A percentile compares a stretch with the other conserved stretches of the same genome.
These are phyloP conservation scores for Allolobophora icterica DNA, from an alignment of 2,888 invertebrate species.

Conservation along the genomic window DNA sequence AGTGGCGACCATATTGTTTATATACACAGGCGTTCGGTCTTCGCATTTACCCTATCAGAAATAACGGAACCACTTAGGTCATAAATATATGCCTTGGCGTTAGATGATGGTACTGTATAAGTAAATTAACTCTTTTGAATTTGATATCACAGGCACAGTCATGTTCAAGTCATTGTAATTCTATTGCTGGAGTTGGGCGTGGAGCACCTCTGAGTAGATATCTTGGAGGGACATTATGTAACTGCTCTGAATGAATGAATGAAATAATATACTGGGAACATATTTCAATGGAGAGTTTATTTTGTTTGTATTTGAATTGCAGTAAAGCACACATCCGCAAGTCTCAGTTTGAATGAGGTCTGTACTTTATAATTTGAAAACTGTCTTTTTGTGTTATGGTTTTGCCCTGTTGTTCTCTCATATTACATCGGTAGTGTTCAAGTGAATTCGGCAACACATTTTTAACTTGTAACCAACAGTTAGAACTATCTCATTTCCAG, in stretches of 20 bases:
- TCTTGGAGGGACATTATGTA: too few relatives aligned
- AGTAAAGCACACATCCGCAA: slow-evolving; percentile 98
- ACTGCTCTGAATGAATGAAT: too few relatives aligned
- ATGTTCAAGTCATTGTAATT: too few relatives aligned
- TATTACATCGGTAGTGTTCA: not conserved
- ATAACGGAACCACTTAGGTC: not conserved
- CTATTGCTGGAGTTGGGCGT: too few relatives aligned
- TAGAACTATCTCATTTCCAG: too few relatives aligned
- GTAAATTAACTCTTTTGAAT: not conserved
- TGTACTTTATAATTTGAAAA: slow-evolving; percentile 41
- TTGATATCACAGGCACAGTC: too few relatives aligned
- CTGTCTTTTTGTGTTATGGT: not conserved
- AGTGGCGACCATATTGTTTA: too few relatives aligned
- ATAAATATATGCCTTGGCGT: not conserved
- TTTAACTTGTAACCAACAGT: too few relatives aligned
- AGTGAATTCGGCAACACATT: too few relatives aligned
- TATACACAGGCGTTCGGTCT: too few relatives aligned
- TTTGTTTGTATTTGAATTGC: slow-evolving; percentile 66
- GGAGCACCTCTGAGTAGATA: too few relatives aligned
- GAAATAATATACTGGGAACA: not conserved
- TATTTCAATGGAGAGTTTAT: not conserved
- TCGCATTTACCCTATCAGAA: too few relatives aligned
- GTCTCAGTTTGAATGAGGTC: slow-evolving; percentile 86
- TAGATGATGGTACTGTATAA: not conserved
- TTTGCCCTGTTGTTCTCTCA: not conserved